Base-by-base conservation (phyloP, 2,113 vertebrate genomes). In the Neotoma lepida region DNA sequence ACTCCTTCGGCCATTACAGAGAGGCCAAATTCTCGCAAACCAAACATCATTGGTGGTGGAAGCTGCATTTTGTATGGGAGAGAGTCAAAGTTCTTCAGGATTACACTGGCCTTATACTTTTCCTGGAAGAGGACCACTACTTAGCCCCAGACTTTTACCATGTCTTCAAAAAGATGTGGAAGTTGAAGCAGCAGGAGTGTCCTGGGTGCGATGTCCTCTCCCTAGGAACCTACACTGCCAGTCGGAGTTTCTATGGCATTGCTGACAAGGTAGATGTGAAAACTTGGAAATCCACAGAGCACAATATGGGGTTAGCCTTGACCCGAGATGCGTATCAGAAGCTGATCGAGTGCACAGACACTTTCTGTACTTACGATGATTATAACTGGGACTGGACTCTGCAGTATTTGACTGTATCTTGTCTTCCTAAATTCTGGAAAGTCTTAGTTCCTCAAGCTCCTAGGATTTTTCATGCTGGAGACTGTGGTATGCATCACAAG, bases 11-110 rank as follows among this genome's bases (percentile, higher is more conserved):
- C 94, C 99, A 99, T 97, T 99, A 99, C 97, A 98, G 99, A 9
- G 99, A 99, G 96, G 99, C 99, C 58, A 99, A 99, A 66, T 99
- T 99, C 98, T 99, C 99, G 6, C 99, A 99, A 97, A 99, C 99
- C 96, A 99, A 99, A 97, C 99, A 99, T 97, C 99, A 99, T 96
- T 99, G 99, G 99, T 99, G 99, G 99, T 99, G 99, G 99, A 99
- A 99, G 98, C 98, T 99, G 97, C 99, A 99, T 96, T 99, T 99
- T 95, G 99, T 99, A 0, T 99, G 99, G 99, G 99, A 99, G 95
- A 97, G 99, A 87, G 98, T 99, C 56, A 98, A 98, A 76, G 98
- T 97, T 26, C 98, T 99, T 80, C 98, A 98, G 68, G 98, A 99
- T 33, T 99, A 99, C 94, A 93, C 97, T 17, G 99, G 99, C 89